Evolutionary conservation across 2,888 invertebrate genomes (phyloP).

Genomic region (Lasioglossum calceatum): DNA sequence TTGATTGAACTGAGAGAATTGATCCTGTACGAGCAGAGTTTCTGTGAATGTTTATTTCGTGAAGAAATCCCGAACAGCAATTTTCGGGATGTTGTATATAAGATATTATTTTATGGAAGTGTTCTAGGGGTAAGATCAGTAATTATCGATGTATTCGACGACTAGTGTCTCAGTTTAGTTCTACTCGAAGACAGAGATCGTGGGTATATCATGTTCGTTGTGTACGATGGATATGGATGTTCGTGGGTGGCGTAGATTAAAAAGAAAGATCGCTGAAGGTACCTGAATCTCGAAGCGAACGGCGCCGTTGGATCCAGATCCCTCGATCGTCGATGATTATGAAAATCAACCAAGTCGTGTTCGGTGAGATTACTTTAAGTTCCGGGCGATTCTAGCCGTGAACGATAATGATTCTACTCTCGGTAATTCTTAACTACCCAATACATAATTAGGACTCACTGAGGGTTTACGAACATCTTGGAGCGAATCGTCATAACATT

Average conservation of each 20-base stretch:
- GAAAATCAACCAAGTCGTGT: conserved; percentile 39
- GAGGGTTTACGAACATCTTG: neutral
- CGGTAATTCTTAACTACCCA: neutral
- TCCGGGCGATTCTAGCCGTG: conserved; percentile 41
- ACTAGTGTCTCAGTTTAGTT: neutral
- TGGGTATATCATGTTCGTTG: neutral
- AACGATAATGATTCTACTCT: neutral
- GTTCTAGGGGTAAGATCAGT: neutral
- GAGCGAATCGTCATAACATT: neutral
- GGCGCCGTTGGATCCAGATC: neutral
- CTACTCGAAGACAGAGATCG: neutral
- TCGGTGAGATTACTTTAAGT: conserved; percentile 51
- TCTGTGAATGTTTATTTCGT: neutral
- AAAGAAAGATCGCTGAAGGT: conserved; percentile 8
- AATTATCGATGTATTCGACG: neutral
- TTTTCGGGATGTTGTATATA: neutral
- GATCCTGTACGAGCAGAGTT: neutral
- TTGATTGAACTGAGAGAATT: neutral
- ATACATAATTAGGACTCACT: neutral
- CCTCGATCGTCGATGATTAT: conserved; percentile 34
- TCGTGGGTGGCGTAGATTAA: neutral
- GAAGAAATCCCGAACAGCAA: neutral
- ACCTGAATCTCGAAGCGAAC: conserved; percentile 12
- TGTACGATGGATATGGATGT: neutral
- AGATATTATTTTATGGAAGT: neutral